Base-by-base conservation (phyloP, 2,797 vertebrate species). In the Sebastes cheni region DNA sequence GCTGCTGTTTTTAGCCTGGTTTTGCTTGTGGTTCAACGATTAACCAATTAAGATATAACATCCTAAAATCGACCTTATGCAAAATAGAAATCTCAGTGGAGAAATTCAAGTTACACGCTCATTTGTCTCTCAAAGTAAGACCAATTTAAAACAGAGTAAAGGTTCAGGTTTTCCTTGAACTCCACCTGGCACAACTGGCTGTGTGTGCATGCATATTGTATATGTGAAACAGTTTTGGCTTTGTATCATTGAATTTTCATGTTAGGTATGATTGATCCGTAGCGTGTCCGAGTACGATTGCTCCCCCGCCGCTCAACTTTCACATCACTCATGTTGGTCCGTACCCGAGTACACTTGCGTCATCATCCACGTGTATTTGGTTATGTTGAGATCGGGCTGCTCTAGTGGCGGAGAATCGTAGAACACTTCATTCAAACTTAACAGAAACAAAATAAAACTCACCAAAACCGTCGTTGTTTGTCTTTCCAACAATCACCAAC, bases 151-250 rank as follows among this genome's bases (percentile, higher is more conserved):
- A 56, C 11, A 22, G 29, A 55, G 8, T 58, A 32, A 59, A 25
- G 30, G 39, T 32, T 60, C 22, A 13, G 8, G 16, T 52, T 1
- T 1, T 62, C 8, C 4, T 42, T 25, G 11, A 32, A 54, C 52
- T n/a, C 52, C 20, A 54, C 52, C 46, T 50, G 46, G 46, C 52
- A 52, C 46, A 54, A 18, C 52, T 29, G 34, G 3, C 4, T 12
- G 27, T 68, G 36, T 72, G 59, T 76, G 22, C 9, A n/a, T 36
- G 18, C n/a, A 52, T 72, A 12, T 29, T 58, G 55, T 58, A 60
- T 60, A 27, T 54, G 11, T 58, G 39, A 18, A 61, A 54, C 11
- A n/a, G 8, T 23, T 69, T 14, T 54, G 56, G 23, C 65, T 79
- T 67, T 70, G 27, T 36, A 20, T 72, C 16, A 46, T 18, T 18